Conservation (phyloP, 1,140 invertebrate species). For the Dendrolimus punctatus region DNA sequence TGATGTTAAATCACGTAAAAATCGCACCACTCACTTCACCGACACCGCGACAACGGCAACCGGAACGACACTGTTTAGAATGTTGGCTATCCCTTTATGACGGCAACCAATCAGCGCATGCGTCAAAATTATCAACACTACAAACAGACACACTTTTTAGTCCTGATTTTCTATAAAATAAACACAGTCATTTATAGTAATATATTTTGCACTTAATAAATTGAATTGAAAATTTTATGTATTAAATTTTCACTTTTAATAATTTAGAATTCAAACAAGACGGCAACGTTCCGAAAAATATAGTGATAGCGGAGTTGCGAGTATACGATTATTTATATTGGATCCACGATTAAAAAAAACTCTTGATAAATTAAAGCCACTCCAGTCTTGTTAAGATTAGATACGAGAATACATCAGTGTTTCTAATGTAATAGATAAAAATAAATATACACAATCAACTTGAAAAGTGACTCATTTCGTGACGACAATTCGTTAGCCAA, state of each 20-base stretch:
- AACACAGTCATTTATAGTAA: neutral
- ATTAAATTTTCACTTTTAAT: too few species aligned
- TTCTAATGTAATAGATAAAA: conserved; percentile 31
- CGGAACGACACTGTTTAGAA: conserved; percentile 66
- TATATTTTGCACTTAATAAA: too few species aligned
- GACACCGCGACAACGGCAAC: conserved; percentile 66
- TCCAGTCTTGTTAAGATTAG: conserved; percentile 32
- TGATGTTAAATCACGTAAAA: conserved; percentile 68
- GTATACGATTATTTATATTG: conserved; percentile 22
- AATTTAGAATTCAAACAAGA: conserved; percentile 15
- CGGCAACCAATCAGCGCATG: conserved; percentile 62
- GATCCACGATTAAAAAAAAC: conserved; percentile 23
- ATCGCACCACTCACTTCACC: conserved; percentile 67
- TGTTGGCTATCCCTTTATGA: conserved; percentile 58
- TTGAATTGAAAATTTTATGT: too few species aligned
- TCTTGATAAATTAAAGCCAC: conserved; percentile 30
- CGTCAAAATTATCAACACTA: conserved; percentile 52
- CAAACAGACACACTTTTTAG: conserved; percentile 40
- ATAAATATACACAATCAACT: conserved; percentile 25
- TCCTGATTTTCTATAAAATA: neutral
- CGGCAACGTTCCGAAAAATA: conserved; percentile 45
- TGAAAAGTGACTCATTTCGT: conserved; percentile 55
- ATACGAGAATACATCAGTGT: conserved; percentile 33
- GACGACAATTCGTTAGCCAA: conserved; percentile 51
- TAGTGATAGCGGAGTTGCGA: conserved; percentile 27